Percentiles rank a stretch among this genome's conserved stretches.
Evolutionary conservation across 2,113 vertebrate species (phyloP).

Genomic region (Calonectris borealis): DNA sequence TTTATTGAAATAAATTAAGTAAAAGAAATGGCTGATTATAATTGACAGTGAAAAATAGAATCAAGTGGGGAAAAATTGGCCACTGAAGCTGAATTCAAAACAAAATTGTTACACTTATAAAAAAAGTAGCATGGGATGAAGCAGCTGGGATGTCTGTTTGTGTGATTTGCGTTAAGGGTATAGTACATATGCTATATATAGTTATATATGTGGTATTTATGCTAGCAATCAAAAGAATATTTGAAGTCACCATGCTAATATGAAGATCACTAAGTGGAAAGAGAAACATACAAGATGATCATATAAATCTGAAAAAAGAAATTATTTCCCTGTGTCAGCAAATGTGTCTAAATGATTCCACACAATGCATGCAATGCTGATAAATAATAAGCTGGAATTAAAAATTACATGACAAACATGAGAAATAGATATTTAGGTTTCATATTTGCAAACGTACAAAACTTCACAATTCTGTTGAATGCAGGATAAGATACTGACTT

Average conservation of each 20-base stretch:
- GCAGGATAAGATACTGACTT: not conserved
- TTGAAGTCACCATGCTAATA: not conserved
- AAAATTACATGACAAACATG: not conserved
- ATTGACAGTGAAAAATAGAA: not conserved
- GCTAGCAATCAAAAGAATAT: not conserved
- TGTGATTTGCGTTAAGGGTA: not conserved
- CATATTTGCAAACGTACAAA: not conserved
- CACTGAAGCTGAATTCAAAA: not conserved
- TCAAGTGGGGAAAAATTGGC: not conserved
- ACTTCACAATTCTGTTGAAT: not conserved
- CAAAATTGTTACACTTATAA: not conserved
- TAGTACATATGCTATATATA: not conserved
- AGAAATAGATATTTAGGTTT: not conserved
- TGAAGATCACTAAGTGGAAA: not conserved
- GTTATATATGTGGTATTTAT: not conserved
- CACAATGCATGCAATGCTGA: fast-evolving
- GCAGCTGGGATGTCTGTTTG: not conserved
- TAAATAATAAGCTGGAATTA: not conserved
- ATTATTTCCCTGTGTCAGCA: not conserved
- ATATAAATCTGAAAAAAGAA: not conserved
- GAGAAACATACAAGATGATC: not conserved
- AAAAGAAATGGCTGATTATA: not conserved
- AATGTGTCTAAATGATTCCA: not conserved
- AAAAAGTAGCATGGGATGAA: not conserved
- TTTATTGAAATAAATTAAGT: not conserved